Conservation (phyloP, 2,797 vertebrate genomes). For the Scolopax rusticola region DNA sequence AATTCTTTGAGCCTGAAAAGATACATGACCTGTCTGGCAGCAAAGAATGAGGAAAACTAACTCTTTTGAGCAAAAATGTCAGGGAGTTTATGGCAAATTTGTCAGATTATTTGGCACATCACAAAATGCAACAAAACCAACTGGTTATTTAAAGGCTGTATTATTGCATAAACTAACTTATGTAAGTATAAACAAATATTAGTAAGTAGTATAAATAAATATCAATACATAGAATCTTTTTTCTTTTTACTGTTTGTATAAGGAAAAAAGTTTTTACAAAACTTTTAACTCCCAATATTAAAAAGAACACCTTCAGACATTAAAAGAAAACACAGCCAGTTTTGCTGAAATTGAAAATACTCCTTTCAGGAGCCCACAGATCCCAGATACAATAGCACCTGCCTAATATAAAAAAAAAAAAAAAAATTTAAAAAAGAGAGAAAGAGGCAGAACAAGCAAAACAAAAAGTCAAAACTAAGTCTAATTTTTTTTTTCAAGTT, state of each 20-base stretch:
- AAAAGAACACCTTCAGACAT: background rate
- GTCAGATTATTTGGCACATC: background rate
- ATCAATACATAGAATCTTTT: background rate
- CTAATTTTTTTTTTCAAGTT: background rate
- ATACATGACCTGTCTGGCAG: constrained; percentile 62
- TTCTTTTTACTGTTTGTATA: background rate
- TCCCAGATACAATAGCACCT: background rate
- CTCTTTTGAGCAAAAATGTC: constrained; percentile 40
- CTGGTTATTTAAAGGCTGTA: background rate
- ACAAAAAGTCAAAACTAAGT: background rate
- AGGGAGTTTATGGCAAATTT: constrained; percentile 39
- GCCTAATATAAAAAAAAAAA: background rate
- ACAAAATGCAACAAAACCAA: background rate
- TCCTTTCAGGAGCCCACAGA: background rate
- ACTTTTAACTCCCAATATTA: background rate
- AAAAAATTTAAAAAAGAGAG: background rate
- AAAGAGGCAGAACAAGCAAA: background rate
- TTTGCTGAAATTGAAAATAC: background rate
- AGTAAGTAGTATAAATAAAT: background rate
- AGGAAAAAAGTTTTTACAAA: background rate
- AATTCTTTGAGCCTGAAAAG: constrained; percentile 64
- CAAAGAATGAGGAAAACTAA: constrained; percentile 60
- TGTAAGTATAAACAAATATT: background rate
- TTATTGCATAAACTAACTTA: background rate
- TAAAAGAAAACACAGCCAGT: background rate